Base-by-base conservation (phyloP, 2,797 vertebrate species). In the Dromococcyx pavoninus region DNA sequence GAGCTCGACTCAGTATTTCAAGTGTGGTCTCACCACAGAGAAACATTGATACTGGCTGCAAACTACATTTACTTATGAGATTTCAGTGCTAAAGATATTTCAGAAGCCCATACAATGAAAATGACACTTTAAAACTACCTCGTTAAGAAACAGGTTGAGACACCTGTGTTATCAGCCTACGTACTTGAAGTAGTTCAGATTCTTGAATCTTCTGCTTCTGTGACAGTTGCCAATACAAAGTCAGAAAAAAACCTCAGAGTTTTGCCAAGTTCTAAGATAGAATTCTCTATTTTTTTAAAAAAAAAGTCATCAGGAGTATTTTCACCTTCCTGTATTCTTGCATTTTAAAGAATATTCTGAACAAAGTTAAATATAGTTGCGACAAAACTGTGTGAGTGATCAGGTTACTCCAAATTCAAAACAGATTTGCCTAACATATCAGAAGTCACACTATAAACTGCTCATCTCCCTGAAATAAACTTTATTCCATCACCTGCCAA, bases 151-250 rank as follows among this genome's bases (percentile, higher is more conserved):
- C 72, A 83, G 51, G 15, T 18, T 69, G 53, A 76, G 39, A 65
- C 21, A 21, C 73, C 9, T 16, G 39, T 79, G 27, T 67, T 70
- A 81, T 37, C 56, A 82, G 53, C 30, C 23, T 61, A 53, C 50
- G 69, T n/a, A 83, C 28, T 35, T 79, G 39, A 86, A 84, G 94
- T 90, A 66, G 23, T 94, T 93, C 50, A 74, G 39, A 71, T 76
- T 85, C 56, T 30, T 62, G 32, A 69, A 8, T n/a, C 54, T 86
- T 76, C 72, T 54, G 18, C 8, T 92, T 85, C 44, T 78, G 48
- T n/a, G 87, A 67, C 10, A 61, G 53, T 11, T 88, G 39, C 22
- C 39, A 74, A 54, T 0, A 87, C 13, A 83, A 56, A 71, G 17
- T 9, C 2, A 0, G n/a, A 69, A 70, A 54, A 79, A 71, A 57